Base-by-base conservation (phyloP, 2,888 invertebrate species). In the Pachliopta kotzebuea region DNA sequence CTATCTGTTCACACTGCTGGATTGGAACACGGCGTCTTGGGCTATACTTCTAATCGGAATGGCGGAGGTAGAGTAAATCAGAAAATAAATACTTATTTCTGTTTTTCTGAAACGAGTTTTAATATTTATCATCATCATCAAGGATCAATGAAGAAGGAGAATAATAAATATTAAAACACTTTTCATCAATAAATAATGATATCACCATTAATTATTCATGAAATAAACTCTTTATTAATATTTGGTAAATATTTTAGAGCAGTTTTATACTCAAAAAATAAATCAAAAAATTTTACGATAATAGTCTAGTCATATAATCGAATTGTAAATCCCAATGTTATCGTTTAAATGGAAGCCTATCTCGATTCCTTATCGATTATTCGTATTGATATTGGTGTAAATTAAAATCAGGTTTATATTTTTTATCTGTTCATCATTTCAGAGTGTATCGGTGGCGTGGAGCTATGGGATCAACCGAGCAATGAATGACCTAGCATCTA, bases 21-120 rank as follows among this genome's bases (percentile, higher is more conserved):
- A 96, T 83, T 95, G 95, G 94, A 95, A 96, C 80, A 95, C 95
- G 0, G 95, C 95, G 14, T 95, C 95, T 1, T 96, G 95, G 94
- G 95, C 95, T 21, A 94, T 96, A 64, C 84, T 96, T 57, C 85
- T 95, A 65, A 94, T 96, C 74, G 95, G 95, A 62, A 84, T 94
- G 67, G 93, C 93, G 57, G 95, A 96, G 92, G 94, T 93, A n/a
- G n/a, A n/a, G n/a, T n/a, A n/a, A n/a, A n/a, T n/a, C n/a, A n/a
- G n/a, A n/a, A n/a, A n/a, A n/a, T n/a, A n/a, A n/a, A n/a, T n/a
- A n/a, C n/a, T n/a, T n/a, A n/a, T n/a, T n/a, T n/a, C n/a, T n/a
- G n/a, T n/a, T n/a, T n/a, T n/a, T n/a, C n/a, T n/a, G n/a, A n/a
- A n/a, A n/a, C n/a, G n/a, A n/a, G n/a, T n/a, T n/a, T n/a, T n/a